These are phyloP conservation scores for Dendrocopos noguchii DNA, from an alignment of 2,113 vertebrate genomes.

Conservation along the genomic window DNA sequence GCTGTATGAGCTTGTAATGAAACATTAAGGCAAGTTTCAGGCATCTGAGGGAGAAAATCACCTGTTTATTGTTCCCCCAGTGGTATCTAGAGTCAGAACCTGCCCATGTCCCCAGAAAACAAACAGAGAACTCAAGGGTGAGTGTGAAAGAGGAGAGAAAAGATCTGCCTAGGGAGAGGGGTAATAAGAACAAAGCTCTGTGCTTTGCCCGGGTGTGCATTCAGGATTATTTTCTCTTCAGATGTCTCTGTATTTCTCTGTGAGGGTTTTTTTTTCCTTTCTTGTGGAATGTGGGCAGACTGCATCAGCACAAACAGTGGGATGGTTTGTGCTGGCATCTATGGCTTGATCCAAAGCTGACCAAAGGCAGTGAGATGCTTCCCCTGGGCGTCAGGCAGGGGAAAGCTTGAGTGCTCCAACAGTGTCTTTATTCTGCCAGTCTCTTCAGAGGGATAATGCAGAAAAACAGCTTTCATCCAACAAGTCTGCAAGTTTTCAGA, in stretches of 20 bases:
- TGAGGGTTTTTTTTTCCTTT: background rate
- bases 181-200: conserved; percentile 27
- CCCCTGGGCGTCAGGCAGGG: background rate
- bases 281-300: background rate
- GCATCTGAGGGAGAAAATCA: conserved; percentile 28
- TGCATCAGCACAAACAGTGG: background rate
- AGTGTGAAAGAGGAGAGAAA: background rate
- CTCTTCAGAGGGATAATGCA: conserved; percentile 6
- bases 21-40: conserved; percentile 35
- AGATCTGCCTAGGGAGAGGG: background rate
- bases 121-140: conserved; percentile 14
- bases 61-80: conserved; percentile 10
- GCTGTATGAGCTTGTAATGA: conserved; percentile 33
- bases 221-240: conserved; percentile 10
- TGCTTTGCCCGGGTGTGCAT: conserved; percentile 2
- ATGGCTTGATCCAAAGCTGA: conserved; percentile 30
- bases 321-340: background rate
- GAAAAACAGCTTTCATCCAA: conserved; percentile 10
- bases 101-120: background rate
- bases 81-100: conserved; percentile 28
- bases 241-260: background rate
- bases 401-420: background rate
- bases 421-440: background rate
- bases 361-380: background rate
- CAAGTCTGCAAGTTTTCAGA: conserved; percentile 9